Evolutionary conservation across 2,888 invertebrate species (phyloP).

Genomic region (Parascotia fuliginaria): DNA sequence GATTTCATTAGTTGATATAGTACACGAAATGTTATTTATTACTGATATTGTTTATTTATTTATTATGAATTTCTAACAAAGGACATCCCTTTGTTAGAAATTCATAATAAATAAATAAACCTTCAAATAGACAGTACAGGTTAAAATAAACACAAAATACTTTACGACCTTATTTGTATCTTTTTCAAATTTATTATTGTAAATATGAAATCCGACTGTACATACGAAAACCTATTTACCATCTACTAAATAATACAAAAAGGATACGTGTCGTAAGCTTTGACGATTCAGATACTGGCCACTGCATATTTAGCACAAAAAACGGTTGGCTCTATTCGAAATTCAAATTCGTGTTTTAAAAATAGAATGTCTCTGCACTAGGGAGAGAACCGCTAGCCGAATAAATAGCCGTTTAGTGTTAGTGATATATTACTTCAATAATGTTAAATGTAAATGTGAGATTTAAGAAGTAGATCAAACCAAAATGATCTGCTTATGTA

Average conservation of each 20-base stretch:
- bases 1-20: too few relatives aligned
- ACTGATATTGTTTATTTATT: too few relatives aligned
- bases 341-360: conserved; percentile 66
- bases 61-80: too few relatives aligned
- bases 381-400: conserved; percentile 53
- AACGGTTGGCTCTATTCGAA: conserved; percentile 64
- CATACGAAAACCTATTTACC: conserved; percentile 42
- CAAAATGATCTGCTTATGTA: too few relatives aligned
- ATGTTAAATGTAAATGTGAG: too few relatives aligned
- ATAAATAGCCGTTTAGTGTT: conserved; percentile 22
- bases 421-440: conserved; percentile 3
- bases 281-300: conserved; percentile 49
- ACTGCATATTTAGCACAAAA: conserved; percentile 69
- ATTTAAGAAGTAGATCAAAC: too few relatives aligned
- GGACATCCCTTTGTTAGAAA: too few relatives aligned
- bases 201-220: conserved; percentile 32
- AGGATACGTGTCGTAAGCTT: conserved; percentile 12
- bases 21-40: too few relatives aligned
- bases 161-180: neutral
- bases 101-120: too few relatives aligned
- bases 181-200: neutral
- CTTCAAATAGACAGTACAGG: neutral
- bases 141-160: neutral
- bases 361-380: conserved; percentile 46
- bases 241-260: conserved; percentile 62